phyloP scores from a whole-genome alignment of 2,888 invertebrate species.

The Thymelicus sylvestris region DNA sequence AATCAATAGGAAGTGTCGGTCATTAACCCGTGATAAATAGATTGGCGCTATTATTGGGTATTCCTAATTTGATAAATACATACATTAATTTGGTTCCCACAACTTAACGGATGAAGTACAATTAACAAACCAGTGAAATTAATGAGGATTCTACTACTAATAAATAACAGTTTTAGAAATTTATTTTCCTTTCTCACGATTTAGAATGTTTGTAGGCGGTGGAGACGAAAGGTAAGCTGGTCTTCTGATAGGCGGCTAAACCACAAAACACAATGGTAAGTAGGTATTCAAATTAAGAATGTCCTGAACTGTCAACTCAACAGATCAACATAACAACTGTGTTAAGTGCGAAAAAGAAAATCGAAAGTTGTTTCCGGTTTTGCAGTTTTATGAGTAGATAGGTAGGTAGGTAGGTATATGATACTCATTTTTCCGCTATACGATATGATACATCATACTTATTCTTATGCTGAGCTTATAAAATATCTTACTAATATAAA shows the following conservation, averaged over 20 bases:
- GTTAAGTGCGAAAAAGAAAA: slow-evolving; percentile 1
- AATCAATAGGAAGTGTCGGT: slow-evolving; percentile 24
- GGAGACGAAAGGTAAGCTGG: background rate
- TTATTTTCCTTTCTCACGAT: slow-evolving; percentile 15
- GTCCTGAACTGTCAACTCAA: background rate
- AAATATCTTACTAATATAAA: too few relatives aligned
- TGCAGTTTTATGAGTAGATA: background rate
- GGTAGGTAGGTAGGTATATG: background rate
- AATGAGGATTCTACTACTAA: background rate
- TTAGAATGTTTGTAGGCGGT: background rate
- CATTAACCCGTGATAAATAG: slow-evolving; percentile 27
- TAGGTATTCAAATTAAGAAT: background rate
- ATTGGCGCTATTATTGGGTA: background rate
- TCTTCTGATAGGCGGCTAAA: too few relatives aligned
- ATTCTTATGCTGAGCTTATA: too few relatives aligned
- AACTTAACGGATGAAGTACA: slow-evolving; percentile 1
- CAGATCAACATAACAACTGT: background rate
- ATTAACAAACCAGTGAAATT: background rate
- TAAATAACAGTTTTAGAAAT: slow-evolving; percentile 2
- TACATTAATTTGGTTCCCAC: slow-evolving; percentile 3
- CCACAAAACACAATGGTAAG: background rate
- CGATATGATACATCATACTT: too few relatives aligned
- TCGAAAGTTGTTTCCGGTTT: slow-evolving; percentile 3
- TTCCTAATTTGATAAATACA: background rate
- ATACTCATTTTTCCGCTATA: background rate